A percentile compares a stretch with the other conserved stretches of the same genome.
Conservation (phyloP, 2,113 vertebrate genomes). For the Alaudala cheleensis region DNA sequence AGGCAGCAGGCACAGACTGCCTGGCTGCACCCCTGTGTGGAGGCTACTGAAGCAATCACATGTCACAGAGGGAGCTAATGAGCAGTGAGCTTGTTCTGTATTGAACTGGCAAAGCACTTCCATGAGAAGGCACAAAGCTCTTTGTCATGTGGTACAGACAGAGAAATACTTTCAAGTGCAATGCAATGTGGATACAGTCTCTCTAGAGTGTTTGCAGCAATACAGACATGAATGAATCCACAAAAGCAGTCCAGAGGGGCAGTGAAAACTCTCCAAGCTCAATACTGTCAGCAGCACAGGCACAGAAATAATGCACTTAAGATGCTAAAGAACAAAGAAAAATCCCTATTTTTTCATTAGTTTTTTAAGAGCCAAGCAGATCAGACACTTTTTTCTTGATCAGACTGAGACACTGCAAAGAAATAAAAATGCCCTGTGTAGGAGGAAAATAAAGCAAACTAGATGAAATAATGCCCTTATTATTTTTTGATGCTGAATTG, state of each 20-base stretch:
- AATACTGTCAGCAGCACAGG: neutral
- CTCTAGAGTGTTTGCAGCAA: neutral
- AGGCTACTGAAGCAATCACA: neutral
- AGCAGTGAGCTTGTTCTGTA: rapidly evolving
- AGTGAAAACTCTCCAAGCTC: neutral
- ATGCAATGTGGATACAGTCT: neutral
- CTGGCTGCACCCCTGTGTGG: neutral
- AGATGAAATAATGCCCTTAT: neutral
- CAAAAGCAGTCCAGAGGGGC: neutral
- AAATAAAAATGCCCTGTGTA: neutral
- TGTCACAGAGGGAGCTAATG: neutral
- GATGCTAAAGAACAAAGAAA: neutral
- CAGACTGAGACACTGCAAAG: neutral
- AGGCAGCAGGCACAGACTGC: neutral
- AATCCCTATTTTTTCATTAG: neutral
- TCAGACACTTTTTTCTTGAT: neutral
- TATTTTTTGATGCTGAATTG: conserved; percentile 11
- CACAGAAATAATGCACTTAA: neutral
- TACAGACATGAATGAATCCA: neutral
- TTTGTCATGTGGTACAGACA: neutral
- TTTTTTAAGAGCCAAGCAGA: neutral
- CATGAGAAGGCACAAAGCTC: neutral
- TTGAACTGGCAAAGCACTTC: neutral
- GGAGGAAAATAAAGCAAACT: neutral
- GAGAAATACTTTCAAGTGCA: neutral